Evolutionary conservation across 2,888 invertebrate species (phyloP), one percentile per base, ranked within the genome.

Genomic region (Synanthedon myopaeformis): DNA sequence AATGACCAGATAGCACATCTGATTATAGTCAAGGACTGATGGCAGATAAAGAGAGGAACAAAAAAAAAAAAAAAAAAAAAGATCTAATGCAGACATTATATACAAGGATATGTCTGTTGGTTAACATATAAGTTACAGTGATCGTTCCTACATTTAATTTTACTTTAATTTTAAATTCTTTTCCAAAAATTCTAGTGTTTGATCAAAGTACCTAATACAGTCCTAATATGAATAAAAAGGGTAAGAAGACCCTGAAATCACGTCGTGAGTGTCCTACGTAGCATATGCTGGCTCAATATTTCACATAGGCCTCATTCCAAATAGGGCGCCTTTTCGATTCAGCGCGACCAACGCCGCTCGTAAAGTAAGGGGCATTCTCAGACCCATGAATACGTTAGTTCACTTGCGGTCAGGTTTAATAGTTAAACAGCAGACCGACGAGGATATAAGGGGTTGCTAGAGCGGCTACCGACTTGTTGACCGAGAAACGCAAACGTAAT

Each of bases 301-400:
- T 79, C 69, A 74, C 70, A 64, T 69, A 62, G 74, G 67, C 69
- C 62, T 69, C 68, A 69, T 66, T 69, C 72, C 73, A 69, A 78
- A 74, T 73, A 73, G 74, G 77, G 72, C 76, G 82, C 82, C 80
- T 80, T 80, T 79, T 71, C 76, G 73, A 82, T 83, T 79, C 79
- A 76, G 66, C 70, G 74, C 75, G 75, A 77, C 75, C 74, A 72
- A 69, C 69, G 74, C 72, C 80, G 82, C 82, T 84, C 84, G 85
- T 84, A 77, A 75, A 72, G 70, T 66, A 74, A 73, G 73, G 70
- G 68, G 74, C 74, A 76, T 79, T 79, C 78, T 78, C 78, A 66
- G 72, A 76, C 76, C 80, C 85, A 85, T 86, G 85, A 85, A 85
- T 85, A 84, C 75, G 79, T 82, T 81, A 86, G 78, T 72, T 65